phyloP scores from a whole-genome alignment of 2,113 vertebrate species.

The Oncorhynchus mykiss region DNA sequence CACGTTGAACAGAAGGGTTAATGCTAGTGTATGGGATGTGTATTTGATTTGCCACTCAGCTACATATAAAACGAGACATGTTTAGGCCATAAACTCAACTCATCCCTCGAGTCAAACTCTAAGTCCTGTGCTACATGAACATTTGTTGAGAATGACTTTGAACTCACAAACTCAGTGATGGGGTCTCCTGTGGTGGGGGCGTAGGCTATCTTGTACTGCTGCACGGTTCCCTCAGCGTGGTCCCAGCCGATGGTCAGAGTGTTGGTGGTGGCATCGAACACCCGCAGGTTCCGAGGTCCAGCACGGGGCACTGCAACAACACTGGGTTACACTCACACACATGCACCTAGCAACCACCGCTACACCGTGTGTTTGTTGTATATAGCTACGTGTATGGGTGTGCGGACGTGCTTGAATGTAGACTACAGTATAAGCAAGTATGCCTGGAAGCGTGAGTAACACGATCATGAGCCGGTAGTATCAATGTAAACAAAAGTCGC shows the following conservation, averaged over 20 bases:
- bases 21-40: background rate
- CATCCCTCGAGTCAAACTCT: too few species aligned
- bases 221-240: slow-evolving; percentile 92
- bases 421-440: background rate
- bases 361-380: too few species aligned
- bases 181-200: slow-evolving; percentile 87
- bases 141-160: too few species aligned
- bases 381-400: background rate
- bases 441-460: background rate
- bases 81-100: too few species aligned
- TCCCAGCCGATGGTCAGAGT: slow-evolving; percentile 92
- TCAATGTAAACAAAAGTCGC: background rate
- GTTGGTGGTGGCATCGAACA: slow-evolving; percentile 89
- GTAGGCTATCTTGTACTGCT: slow-evolving; percentile 89
- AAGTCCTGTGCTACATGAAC: too few species aligned
- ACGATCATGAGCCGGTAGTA: background rate
- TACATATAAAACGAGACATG: too few species aligned
- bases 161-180: slow-evolving; percentile 91
- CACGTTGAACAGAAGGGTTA: background rate
- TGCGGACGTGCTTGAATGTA: background rate
- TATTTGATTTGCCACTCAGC: too few species aligned
- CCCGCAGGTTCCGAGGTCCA: slow-evolving; percentile 89
- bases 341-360: too few species aligned
- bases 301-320: slow-evolving; percentile 82
- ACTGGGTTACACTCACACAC: background rate